Base-by-base conservation (phyloP, 2,113 vertebrate species). In the Odobenus rosmarus region DNA sequence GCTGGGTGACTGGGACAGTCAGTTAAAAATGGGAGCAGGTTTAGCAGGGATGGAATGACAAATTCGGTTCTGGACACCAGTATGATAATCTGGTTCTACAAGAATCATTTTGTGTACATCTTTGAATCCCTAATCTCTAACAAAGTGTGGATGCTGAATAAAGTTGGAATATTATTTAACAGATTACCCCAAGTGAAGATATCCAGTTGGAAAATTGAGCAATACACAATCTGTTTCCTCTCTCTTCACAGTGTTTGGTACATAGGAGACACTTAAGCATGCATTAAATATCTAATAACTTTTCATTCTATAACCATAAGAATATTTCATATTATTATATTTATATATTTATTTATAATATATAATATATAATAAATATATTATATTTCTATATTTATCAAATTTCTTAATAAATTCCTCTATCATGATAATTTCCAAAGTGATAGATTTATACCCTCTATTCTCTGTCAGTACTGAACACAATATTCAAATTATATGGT, bases 281-380 rank as follows among this genome's bases (percentile, higher is more conserved):
- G 7, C 57, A 59, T 59, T 87, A 76, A 94, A 72, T 76, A 92
- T 71, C n/a, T 83, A 61, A 2, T 49, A 85, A 69, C 46, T 72
- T 81, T 91, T 96, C 59, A 84, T 88, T 87, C 11, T 96, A n/a
- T 83, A 95, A 62, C 51, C 46, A 26, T 62, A 92, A 93, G 5
- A 46, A 46, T 46, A 46, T 46, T 46, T 46, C 46, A 46, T 46
- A 46, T 46, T 46, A 46, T 46, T 46, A 46, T 9, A 46, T 46
- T 46, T 46, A 46, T 46, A 46, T 46, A 46, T 9, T 46, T 46
- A 46, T 46, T 46, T 46, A 46, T 46, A 46, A 46, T 46, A 46
- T 46, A 46, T 46, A 46, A 46, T 46, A 46, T 46, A 46, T 46
- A 46, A 46, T 46, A 46, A 46, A 46, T 46, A 46, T 46, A 46